Evolutionary conservation across 2,797 vertebrate genomes (phyloP), one percentile per base, ranked within the genome.

Genomic region (Falco biarmicus): DNA sequence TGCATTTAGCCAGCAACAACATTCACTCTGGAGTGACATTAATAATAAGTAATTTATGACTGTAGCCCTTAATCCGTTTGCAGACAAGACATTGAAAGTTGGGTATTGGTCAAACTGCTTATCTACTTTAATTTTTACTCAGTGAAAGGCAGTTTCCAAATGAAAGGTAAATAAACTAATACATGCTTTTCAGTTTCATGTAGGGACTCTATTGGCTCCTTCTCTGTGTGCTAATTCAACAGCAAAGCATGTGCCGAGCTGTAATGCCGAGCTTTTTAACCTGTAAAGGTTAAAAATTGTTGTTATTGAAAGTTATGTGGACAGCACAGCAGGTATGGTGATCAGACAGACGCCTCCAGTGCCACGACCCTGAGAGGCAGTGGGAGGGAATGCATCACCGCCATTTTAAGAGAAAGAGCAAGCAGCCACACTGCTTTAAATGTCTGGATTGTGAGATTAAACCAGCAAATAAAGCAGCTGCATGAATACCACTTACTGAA

Each of bases 151-250:
- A 57, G 39, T 65, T 80, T 76, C 19, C 5, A 86, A 71, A 78
- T 78, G 21, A 79, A 96, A 90, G 17, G 50, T 90, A 96, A 86
- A 90, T 78, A 88, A 88, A 95, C 37, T 37, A 37, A 91, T 54
- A n/a, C 3, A 0, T 6, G 5, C 25, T 73, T 86, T 75, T 51
- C 43, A 54, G 3, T 87, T 94, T 51, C 25, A 8, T 14, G 3
- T 51, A 75, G 25, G 25, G 28, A n/a, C 26, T 54, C 64, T 59
- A 8, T 17, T 63, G 66, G 19, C 61, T 85, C 17, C 32, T 73
- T 57, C 50, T 84, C 16, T 3, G 0, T 28, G 41, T 50, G n/a
- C 57, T 69, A 78, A 64, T 87, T 87, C 68, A 75, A 31, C 41
- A 91, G 24, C 26, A 59, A 57, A 68, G 57, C 26, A 25, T 43